Base-by-base conservation (phyloP, 2,888 invertebrate genomes). In the Apeira syringaria region DNA sequence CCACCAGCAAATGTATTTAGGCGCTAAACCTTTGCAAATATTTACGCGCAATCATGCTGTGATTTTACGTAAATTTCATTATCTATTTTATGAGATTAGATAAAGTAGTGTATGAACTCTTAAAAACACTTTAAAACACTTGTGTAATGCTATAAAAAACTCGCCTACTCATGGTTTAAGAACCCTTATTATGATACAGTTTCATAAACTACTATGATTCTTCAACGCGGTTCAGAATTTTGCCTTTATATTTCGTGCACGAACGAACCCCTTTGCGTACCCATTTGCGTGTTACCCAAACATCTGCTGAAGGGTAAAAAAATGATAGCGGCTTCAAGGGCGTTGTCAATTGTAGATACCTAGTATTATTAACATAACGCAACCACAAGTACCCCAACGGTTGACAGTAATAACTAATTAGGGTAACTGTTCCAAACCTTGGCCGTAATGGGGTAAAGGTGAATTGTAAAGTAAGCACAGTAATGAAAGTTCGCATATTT, bases 341-440 rank as follows among this genome's bases (percentile, higher is more conserved):
- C 56, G 49, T 50, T 46, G 47, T 53, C 45, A 67, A 71, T 69
- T 66, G 67, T 54, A 49, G 50, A 58, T 58, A 13, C 60, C 59
- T 53, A 57, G 58, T 59, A 56, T 69, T 75, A 80, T 80, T 80
- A 76, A 71, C 80, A 79, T 81, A 77, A 76, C 68, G 73, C 68
- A 62, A 68, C 80, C 81, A 55, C 78, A 76, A 77, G 69, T 70
- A 65, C 61, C 62, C 69, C 63, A 50, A 64, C 62, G 55, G 64
- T 61, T 74, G 80, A 69, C 79, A 79, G 74, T 71, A 74, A 74
- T 79, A 80, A 82, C 81, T 81, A 84, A 83, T 84, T 82, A 83
- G 85, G 86, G 84, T 85, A 75, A 72, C 70, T 70, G 41, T 30
- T 30, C 64, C 58, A 5, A 32, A 35, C 34, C 34, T 35, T 30